phyloP scores from a whole-genome alignment of 2,113 vertebrate genomes.

The Orycteropus afer region DNA sequence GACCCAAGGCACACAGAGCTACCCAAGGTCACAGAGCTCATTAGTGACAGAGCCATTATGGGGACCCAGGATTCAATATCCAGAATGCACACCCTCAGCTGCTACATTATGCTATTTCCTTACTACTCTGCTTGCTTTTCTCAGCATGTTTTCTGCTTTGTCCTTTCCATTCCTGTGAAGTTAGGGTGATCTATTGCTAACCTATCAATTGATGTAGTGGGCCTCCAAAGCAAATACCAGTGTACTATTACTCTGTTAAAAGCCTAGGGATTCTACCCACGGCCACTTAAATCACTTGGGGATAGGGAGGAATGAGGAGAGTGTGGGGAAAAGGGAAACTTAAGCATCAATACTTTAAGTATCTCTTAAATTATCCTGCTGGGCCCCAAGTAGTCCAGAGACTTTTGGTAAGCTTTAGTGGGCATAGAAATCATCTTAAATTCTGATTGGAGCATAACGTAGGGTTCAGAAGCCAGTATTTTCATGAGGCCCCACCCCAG shows the following conservation, averaged over 20 bases:
- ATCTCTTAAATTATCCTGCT: background rate
- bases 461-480: background rate
- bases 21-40: background rate
- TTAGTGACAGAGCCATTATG: background rate
- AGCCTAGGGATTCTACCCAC: background rate
- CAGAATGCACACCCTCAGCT: background rate
- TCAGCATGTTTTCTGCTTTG: background rate
- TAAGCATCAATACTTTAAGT: background rate
- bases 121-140: background rate
- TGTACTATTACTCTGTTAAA: background rate
- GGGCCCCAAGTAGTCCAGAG: background rate
- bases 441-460: background rate
- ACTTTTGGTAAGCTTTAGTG: background rate
- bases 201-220: background rate
- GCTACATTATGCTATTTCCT: background rate
- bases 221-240: background rate
- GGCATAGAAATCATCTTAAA: conserved; percentile 10
- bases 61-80: background rate
- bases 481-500: background rate
- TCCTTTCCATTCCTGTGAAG: background rate
- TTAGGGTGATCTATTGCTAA: background rate
- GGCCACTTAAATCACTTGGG: background rate
- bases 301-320: background rate
- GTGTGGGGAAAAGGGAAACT: background rate
- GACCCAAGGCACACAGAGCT: background rate